Percentiles rank a stretch among this genome's conserved stretches.
Evolutionary conservation across 2,888 invertebrate genomes (phyloP).

Genomic region (Agriopis aurantiaria): DNA sequence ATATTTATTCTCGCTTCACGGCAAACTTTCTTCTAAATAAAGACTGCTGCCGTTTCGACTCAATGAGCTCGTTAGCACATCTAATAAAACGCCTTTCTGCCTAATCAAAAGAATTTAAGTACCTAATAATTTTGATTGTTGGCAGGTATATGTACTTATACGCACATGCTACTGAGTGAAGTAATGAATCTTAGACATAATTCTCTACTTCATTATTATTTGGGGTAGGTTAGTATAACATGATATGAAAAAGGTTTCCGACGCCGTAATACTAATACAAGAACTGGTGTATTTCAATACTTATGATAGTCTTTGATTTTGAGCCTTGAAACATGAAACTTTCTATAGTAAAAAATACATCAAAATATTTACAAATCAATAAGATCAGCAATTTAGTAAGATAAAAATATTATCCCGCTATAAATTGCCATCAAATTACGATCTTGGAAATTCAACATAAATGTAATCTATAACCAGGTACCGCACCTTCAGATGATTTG

Average conservation of each 20-base stretch:
- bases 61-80: constrained; percentile 51
- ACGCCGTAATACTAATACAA: too few species aligned
- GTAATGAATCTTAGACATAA: too few species aligned
- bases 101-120: background rate
- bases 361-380: background rate
- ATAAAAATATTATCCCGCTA: constrained; percentile 3
- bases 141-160: background rate
- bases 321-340: too few species aligned
- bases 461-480: constrained; percentile 28
- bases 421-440: constrained; percentile 3
- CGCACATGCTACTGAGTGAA: background rate
- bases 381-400: background rate
- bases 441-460: constrained; percentile 12
- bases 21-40: constrained; percentile 66
- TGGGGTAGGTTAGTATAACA: too few species aligned
- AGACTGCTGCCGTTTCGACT: constrained; percentile 51
- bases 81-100: constrained; percentile 18
- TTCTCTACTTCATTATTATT: too few species aligned
- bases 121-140: constrained; percentile 1
- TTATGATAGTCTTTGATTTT: too few species aligned
- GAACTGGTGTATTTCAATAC: too few species aligned
- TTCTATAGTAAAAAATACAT: background rate
- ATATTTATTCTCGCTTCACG: constrained; percentile 62
- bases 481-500: constrained; percentile 18
- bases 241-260: too few species aligned